phyloP scores from a whole-genome alignment of 2,888 invertebrate genomes.

The Dicyrtomina minuta region DNA sequence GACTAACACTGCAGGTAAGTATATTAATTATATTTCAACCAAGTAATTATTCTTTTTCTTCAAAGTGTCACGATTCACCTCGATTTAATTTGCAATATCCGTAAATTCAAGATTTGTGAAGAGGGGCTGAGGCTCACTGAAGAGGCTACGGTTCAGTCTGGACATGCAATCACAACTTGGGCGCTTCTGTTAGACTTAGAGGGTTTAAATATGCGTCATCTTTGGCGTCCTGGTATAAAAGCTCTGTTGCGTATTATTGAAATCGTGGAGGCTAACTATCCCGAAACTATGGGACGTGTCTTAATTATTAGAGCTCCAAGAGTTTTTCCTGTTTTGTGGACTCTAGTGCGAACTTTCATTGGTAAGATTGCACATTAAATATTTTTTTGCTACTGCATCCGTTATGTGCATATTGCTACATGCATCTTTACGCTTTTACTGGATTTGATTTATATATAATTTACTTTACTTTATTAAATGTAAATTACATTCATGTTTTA shows the following conservation, averaged over 20 bases:
- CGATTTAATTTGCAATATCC: too few relatives aligned
- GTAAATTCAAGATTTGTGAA: too few relatives aligned
- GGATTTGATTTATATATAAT: neutral
- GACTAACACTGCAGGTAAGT: constrained; percentile 75
- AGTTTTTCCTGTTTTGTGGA: constrained; percentile 94
- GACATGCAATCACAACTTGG: constrained; percentile 84
- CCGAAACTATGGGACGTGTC: constrained; percentile 84
- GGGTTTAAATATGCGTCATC: constrained; percentile 90
- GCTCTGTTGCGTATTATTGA: constrained; percentile 68
- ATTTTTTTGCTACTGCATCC: neutral
- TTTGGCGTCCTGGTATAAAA: constrained; percentile 90
- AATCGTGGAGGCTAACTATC: constrained; percentile 83
- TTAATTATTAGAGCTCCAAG: constrained; percentile 87
- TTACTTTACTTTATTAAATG: constrained; percentile 22
- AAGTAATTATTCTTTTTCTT: too few relatives aligned
- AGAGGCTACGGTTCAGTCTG: constrained; percentile 75
- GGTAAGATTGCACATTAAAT: constrained; percentile 60
- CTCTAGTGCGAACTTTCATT: constrained; percentile 90
- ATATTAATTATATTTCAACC: too few relatives aligned
- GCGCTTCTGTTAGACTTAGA: constrained; percentile 88
- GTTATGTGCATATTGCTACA: constrained; percentile 9
- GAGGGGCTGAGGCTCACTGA: constrained; percentile 84
- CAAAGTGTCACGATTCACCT: too few relatives aligned
- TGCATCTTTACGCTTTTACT: neutral
- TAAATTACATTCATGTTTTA: constrained; percentile 56